phyloP scores from a whole-genome alignment of 92 coral and sea anemone species.

The Bergia puertoricense region DNA sequence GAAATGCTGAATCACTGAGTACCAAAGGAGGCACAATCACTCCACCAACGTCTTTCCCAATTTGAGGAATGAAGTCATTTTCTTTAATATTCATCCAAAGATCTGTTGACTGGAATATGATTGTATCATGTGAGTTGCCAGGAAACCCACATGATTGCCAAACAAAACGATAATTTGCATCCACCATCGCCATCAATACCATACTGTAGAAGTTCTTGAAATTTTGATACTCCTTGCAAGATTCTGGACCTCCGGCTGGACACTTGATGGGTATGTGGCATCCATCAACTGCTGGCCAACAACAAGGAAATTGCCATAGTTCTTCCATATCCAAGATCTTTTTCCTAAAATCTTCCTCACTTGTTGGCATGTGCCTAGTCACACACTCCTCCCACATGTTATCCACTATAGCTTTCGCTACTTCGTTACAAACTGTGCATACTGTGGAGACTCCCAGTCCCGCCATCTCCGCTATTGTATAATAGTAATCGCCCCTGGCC shows the following conservation, averaged over 20 bases:
- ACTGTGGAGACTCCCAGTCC: slow-evolving; percentile 71
- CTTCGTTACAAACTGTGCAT: slow-evolving; percentile 46
- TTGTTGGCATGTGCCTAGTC: neutral
- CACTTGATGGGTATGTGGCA: slow-evolving; percentile 53
- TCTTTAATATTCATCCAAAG: slow-evolving; percentile 45
- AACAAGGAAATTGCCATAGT: slow-evolving; percentile 47
- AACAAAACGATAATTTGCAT: slow-evolving; percentile 47
- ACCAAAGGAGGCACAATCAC: slow-evolving; percentile 51
- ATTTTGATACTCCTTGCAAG: slow-evolving; percentile 64
- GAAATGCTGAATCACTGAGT: slow-evolving; percentile 55
- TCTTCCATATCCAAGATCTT: slow-evolving; percentile 47
- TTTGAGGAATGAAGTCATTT: slow-evolving; percentile 40
- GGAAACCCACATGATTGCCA: slow-evolving; percentile 63
- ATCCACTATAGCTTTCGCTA: slow-evolving; percentile 52
- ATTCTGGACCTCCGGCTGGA: slow-evolving; percentile 53
- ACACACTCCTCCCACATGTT: neutral
- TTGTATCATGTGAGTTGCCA: slow-evolving; percentile 49
- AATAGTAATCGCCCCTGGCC: slow-evolving; percentile 63
- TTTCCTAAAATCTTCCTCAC: neutral
- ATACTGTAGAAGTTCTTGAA: slow-evolving; percentile 58
- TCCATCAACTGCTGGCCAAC: neutral
- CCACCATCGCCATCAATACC: slow-evolving; percentile 64
- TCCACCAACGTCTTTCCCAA: slow-evolving; percentile 38
- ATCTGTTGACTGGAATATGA: slow-evolving; percentile 53
- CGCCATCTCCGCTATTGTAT: slow-evolving; percentile 59